Conservation (phyloP, 2,113 vertebrate genomes). For the Paratilapia polleni region DNA sequence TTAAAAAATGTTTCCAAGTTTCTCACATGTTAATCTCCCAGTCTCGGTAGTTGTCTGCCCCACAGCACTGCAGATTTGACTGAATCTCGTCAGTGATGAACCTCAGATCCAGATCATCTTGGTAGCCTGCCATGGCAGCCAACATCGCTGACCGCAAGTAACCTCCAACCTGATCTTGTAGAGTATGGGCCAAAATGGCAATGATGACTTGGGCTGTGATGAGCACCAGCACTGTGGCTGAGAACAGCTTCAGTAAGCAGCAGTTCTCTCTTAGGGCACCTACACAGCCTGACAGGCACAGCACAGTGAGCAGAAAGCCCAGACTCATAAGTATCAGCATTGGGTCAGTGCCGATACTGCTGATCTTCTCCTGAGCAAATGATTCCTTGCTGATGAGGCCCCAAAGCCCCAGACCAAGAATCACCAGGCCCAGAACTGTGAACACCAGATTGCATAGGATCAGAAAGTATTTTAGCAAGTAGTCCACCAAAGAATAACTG, state of each 20-base stretch:
- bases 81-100: constrained; percentile 93
- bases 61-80: constrained; percentile 87
- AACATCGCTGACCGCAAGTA: constrained; percentile 78
- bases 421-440: constrained; percentile 82
- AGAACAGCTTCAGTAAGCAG: constrained; percentile 85
- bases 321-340: constrained; percentile 83
- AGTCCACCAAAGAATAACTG: constrained; percentile 58
- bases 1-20: not conserved
- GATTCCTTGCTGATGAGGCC: constrained; percentile 87
- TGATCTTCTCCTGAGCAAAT: constrained; percentile 73
- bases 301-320: constrained; percentile 74
- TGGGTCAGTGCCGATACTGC: constrained; percentile 82
- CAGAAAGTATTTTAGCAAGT: constrained; percentile 82
- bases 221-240: constrained; percentile 67
- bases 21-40: constrained; percentile 93
- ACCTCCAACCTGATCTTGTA: constrained; percentile 73
- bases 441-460: constrained; percentile 87
- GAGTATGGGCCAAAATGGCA: constrained; percentile 77
- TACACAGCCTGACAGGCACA: constrained; percentile 87
- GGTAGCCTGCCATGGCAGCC: constrained; percentile 85
- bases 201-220: constrained; percentile 78
- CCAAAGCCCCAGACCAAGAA: constrained; percentile 86
- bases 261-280: constrained; percentile 84
- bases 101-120: constrained; percentile 87
- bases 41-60: constrained; percentile 86